A percentile compares a stretch with the other conserved stretches of the same genome.
phyloP scores from a whole-genome alignment of 2,797 vertebrate genomes.

The Pipistrellus nathusii region DNA sequence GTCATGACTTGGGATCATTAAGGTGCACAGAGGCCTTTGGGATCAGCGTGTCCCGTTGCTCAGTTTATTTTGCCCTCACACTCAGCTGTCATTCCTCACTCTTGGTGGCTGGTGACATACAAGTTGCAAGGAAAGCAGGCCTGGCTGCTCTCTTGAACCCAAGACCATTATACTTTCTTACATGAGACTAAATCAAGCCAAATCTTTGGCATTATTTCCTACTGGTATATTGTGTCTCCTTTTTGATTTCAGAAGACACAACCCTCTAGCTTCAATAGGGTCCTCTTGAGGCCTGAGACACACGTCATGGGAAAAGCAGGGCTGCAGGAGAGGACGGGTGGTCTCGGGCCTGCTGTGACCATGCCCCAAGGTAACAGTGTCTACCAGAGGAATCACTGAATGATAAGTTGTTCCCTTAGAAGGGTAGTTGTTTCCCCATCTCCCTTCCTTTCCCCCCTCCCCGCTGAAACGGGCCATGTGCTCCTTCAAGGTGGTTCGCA shows the following conservation, averaged over 20 bases:
- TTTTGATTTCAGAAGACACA: constrained; percentile 41
- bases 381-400: not conserved
- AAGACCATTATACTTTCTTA: not conserved
- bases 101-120: not conserved
- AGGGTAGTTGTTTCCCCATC: too few relatives aligned
- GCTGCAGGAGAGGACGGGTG: not conserved
- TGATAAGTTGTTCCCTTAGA: not conserved
- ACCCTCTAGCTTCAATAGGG: not conserved
- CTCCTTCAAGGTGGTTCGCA: not conserved
- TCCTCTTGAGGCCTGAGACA: not conserved
- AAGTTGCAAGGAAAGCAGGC: not conserved
- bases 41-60: too few relatives aligned
- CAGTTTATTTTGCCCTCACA: not conserved
- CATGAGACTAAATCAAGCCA: not conserved
- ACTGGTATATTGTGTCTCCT: not conserved
- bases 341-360: not conserved
- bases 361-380: not conserved
- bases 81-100: not conserved
- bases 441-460: too few relatives aligned
- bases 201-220: constrained; percentile 32
- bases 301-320: not conserved
- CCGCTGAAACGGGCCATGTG: not conserved
- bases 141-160: not conserved
- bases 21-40: not conserved
- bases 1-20: not conserved